Base-by-base conservation (phyloP, 2,888 invertebrate species). In the Mechanitis mazaeus region DNA sequence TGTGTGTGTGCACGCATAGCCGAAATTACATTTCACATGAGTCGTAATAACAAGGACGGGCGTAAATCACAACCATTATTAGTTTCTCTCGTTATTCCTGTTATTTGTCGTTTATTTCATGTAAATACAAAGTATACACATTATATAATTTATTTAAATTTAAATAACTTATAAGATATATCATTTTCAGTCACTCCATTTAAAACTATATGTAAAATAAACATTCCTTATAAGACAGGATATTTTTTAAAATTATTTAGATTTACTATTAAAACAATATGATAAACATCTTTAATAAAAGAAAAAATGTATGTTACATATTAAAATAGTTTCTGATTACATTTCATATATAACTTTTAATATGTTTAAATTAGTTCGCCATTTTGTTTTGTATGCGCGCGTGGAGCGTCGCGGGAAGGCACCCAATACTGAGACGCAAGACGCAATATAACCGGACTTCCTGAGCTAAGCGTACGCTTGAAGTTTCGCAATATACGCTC, bases 1-100 rank as follows among this genome's bases (percentile, higher is more conserved):
- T 77, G 80, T 84, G 83, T 85, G 85, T 72, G 84, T 83, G 72
- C 80, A 83, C 82, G 83, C 83, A 83, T 83, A 83, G 82, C 85
- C 87, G 84, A 89, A 89, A 90, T 89, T 89, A 89, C 88, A 87
- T 89, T 89, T 90, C 88, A 85, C 89, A 86, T 88, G 88, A 90
- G 87, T 88, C 85, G 90, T 90, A 90, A 90, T 89, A 89, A 87
- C 88, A 87, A 86, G 87, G 87, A 87, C 81, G 85, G 81, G 83
- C 86, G 87, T 89, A 89, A 88, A 89, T 89, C 89, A 89, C 85
- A 79, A 80, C 81, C 85, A 85, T 87, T 89, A 89, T 89, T 90
- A 90, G 87, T 89, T 89, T 89, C 85, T 85, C 85, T 80, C 81
- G 82, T 86, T 84, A 83, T 82, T 75, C 79, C 75, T 74, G 79